These are phyloP conservation scores for Thelaira solivaga DNA, from an alignment of 2,888 invertebrate species.

Conservation along the genomic window DNA sequence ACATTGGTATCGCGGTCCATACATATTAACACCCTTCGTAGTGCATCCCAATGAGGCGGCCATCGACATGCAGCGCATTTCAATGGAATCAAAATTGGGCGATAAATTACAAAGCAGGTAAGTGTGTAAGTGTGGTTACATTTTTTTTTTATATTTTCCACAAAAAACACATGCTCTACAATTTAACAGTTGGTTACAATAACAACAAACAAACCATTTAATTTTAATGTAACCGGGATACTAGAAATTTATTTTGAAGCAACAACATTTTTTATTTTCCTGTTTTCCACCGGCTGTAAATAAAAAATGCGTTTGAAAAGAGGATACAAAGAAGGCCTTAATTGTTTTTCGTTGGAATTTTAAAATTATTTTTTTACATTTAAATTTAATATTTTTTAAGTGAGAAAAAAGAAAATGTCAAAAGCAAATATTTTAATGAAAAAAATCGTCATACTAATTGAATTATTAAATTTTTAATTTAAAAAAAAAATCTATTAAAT, in stretches of 20 bases:
- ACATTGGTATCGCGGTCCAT: constrained; percentile 82
- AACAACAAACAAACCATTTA: background rate
- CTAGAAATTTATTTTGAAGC: no score
- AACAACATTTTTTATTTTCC: background rate
- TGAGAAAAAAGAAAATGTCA: no score
- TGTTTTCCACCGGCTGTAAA: background rate
- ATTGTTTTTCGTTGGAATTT: no score
- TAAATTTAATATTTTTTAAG: no score
- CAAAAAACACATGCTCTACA: background rate
- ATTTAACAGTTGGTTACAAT: background rate
- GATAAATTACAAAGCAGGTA: constrained; percentile 85
- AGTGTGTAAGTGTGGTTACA: constrained; percentile 38
- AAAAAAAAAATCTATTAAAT: no score
- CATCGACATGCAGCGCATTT: constrained; percentile 75
- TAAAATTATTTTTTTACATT: no score
- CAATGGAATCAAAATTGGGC: constrained; percentile 75
- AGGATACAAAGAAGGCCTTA: no score
- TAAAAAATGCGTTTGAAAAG: background rate
- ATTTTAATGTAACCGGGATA: no score
- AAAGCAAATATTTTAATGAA: no score
- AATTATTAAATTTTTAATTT: no score
- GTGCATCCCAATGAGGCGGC: constrained; percentile 75
- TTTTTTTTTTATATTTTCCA: background rate
- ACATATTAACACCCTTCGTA: constrained; percentile 75
- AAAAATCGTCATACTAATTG: no score